Base-by-base conservation (phyloP, 2,113 vertebrate genomes). In the Anoura caudifer region DNA sequence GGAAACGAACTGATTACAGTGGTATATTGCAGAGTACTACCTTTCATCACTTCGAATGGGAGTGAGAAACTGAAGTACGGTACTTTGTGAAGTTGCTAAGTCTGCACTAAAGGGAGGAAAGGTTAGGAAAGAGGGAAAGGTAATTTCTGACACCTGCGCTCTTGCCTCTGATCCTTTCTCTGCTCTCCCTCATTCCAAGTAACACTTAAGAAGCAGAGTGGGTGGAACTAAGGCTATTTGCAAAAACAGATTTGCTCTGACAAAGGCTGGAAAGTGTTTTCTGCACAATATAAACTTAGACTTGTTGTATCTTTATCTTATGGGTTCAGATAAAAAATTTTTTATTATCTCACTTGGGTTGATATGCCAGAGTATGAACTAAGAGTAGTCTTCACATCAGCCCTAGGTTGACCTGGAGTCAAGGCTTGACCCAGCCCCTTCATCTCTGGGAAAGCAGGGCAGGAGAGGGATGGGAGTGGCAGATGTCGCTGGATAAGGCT, bases 381-480 rank as follows among this genome's bases (percentile, higher is more conserved):
- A 61, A 67, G 50, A 90, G 50, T 38, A 26, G 79, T 67, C 75
- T 94, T 87, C 36, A 17, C 82, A 43, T 90, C 36, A 67, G 84
- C 84, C 54, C 61, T 56, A 59, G 72, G 83, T 1, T 94, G 85
- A 96, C 76, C 52, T 36, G 38, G 2, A 67, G 90, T 75, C 56
- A 63, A 81, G 88, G 45, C 28, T 26, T 92, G 61, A 69, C 54
- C 77, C 69, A 77, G 72, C 41, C 76, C 88, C 81, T 72, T 65
- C 73, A 10, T 69, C 81, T 87, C 45, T 43, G 67, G 83, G 79
- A 94, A 94, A 92, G 80, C 93, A 87, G 93, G 93, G 87, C 88
- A 90, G 45, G 73, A 80, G 52, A 92, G 36, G 85, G 45, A 91
- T 28, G 83, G 95, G 97, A 97, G 96, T 96, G 96, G 97, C 93